A percentile compares a stretch with the other conserved stretches of the same genome.
phyloP scores from a whole-genome alignment of 2,888 invertebrate genomes.

The Crepidodera aurea region DNA sequence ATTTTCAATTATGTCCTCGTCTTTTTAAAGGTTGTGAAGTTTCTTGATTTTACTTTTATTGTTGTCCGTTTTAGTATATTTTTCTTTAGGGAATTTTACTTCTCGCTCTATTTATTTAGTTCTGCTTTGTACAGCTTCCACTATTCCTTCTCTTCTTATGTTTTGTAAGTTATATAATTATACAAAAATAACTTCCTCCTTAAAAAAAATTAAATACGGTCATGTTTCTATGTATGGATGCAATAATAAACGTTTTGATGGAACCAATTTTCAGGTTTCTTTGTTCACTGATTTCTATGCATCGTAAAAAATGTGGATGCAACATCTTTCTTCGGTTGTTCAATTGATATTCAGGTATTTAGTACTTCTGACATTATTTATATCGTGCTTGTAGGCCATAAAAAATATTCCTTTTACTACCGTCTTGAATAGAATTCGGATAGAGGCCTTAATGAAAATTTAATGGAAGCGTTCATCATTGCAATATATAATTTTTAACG shows the following conservation, averaged over 20 bases:
- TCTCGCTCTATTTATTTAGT: too few species aligned
- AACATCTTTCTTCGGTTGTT: slow-evolving; percentile 18
- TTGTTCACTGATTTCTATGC: slow-evolving; percentile 27
- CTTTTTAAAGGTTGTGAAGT: too few species aligned
- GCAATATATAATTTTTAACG: background rate
- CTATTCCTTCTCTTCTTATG: too few species aligned
- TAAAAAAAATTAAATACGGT: background rate
- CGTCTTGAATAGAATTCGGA: slow-evolving; percentile 8
- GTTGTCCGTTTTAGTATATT: too few species aligned
- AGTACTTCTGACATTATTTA: slow-evolving; percentile 21
- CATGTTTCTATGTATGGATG: background rate
- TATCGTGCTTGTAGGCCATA: slow-evolving; percentile 12
- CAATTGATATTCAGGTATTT: slow-evolving; percentile 28
- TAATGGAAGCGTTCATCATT: background rate
- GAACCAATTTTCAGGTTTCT: slow-evolving; percentile 23
- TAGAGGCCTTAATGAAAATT: slow-evolving; percentile 2
- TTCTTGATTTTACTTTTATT: too few species aligned
- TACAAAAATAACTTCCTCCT: too few species aligned
- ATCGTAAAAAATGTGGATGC: slow-evolving; percentile 17
- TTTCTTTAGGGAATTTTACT: too few species aligned
- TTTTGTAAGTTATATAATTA: too few species aligned
- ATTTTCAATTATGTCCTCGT: too few species aligned
- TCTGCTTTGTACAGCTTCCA: too few species aligned
- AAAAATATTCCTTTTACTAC: slow-evolving; percentile 16
- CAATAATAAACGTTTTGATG: slow-evolving; percentile 9